phyloP scores from a whole-genome alignment of 2,888 invertebrate species.

The Agrotis exclamationis region DNA sequence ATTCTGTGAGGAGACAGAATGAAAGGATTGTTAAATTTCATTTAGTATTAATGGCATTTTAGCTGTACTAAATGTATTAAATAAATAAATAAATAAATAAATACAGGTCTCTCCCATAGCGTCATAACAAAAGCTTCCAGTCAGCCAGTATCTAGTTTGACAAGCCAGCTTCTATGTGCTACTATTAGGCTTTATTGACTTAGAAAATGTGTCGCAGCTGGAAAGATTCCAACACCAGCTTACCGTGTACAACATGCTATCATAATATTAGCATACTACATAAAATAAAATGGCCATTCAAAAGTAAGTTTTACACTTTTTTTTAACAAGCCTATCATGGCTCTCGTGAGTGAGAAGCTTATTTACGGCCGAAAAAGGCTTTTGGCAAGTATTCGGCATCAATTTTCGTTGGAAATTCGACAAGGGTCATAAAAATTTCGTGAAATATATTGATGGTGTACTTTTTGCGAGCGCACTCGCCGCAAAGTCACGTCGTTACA shows the following conservation, averaged over 20 bases:
- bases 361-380: conserved; percentile 31
- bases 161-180: conserved; percentile 42
- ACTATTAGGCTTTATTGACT: conserved; percentile 58
- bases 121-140: conserved; percentile 51
- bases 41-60: no score
- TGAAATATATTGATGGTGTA: conserved; percentile 45
- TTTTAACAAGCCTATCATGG: conserved; percentile 13
- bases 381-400: conserved; percentile 27
- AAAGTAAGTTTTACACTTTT: conserved; percentile 33
- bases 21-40: no score
- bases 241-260: conserved; percentile 46
- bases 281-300: conserved; percentile 30
- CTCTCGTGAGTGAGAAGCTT: conserved; percentile 1
- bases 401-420: conserved; percentile 44
- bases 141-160: conserved; percentile 40
- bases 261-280: conserved; percentile 36
- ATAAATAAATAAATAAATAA: no score
- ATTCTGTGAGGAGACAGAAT: no score
- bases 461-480: conserved; percentile 36
- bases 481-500: conserved; percentile 50
- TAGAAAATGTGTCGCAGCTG: conserved; percentile 55
- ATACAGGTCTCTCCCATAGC: conserved; percentile 46
- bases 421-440: conserved; percentile 44
- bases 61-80: no score
- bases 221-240: conserved; percentile 54